phyloP scores from a whole-genome alignment of 1,140 invertebrate species.

The Lasioglossum baleicum region DNA sequence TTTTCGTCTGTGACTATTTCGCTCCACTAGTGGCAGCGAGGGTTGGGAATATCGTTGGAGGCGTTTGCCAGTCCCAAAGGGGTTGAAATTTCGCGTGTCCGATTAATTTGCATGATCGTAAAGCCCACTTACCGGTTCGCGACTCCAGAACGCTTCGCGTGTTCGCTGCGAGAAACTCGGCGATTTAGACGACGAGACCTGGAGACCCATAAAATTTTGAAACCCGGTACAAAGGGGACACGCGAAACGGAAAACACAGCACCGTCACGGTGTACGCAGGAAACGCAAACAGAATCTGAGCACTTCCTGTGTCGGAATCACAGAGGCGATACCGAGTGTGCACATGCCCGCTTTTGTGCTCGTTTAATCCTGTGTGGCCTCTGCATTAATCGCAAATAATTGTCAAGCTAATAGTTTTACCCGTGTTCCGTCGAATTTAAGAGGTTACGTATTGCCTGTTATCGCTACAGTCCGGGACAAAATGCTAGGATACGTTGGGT shows the following conservation, averaged over 20 bases:
- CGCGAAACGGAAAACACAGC: conserved; percentile 5
- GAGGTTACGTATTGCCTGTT: too few relatives aligned
- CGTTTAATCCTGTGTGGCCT: neutral
- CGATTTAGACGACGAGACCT: conserved; percentile 2
- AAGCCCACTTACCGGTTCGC: neutral
- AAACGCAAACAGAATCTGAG: conserved; percentile 8
- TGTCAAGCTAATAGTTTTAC: too few relatives aligned
- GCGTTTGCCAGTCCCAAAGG: neutral
- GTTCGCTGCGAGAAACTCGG: neutral
- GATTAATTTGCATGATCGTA: conserved; percentile 3
- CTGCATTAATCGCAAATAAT: neutral
- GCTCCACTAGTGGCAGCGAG: too few relatives aligned
- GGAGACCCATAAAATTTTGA: neutral
- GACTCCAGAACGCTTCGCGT: neutral
- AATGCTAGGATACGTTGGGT: too few relatives aligned
- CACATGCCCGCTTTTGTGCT: neutral
- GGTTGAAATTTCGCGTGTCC: neutral
- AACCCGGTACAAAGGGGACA: neutral
- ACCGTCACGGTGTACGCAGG: neutral
- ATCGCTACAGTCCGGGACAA: too few relatives aligned
- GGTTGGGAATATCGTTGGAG: too few relatives aligned
- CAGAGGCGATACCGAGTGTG: neutral
- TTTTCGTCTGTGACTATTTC: too few relatives aligned
- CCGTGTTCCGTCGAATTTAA: too few relatives aligned
- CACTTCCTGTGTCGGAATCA: neutral